Evolutionary conservation across 1,140 invertebrate species (phyloP).

Genomic region (Drosophila nigromelanica): DNA sequence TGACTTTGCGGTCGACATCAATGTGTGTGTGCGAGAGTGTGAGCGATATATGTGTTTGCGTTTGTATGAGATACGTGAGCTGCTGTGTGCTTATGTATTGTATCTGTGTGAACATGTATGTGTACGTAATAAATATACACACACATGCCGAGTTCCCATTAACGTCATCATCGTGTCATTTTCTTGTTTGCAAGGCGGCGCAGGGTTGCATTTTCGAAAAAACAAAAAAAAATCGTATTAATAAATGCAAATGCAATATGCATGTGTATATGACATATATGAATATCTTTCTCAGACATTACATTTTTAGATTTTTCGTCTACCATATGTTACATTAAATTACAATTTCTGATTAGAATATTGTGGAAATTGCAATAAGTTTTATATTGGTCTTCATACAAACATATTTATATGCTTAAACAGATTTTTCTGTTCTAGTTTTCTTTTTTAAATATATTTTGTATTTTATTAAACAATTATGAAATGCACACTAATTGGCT

Average conservation of each 20-base stretch:
- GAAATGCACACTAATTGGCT: slow-evolving; percentile 83
- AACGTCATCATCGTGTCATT: slow-evolving; percentile 83
- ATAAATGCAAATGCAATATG: slow-evolving; percentile 48
- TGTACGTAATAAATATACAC: slow-evolving; percentile 66
- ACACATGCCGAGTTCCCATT: slow-evolving; percentile 73
- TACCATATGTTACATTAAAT: slow-evolving; percentile 61
- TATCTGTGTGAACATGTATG: slow-evolving; percentile 37
- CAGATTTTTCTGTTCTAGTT: slow-evolving; percentile 13
- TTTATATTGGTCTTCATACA: background rate
- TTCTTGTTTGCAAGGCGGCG: slow-evolving; percentile 72
- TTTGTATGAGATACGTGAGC: slow-evolving; percentile 53
- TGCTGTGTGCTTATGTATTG: slow-evolving; percentile 43
- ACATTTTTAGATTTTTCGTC: slow-evolving; percentile 41
- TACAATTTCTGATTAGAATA: slow-evolving; percentile 35
- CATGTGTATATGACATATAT: slow-evolving; percentile 8
- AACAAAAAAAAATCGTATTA: slow-evolving; percentile 41
- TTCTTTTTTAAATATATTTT: slow-evolving; percentile 30
- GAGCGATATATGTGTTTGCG: slow-evolving; percentile 37
- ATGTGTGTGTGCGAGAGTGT: slow-evolving; percentile 47
- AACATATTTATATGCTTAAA: background rate
- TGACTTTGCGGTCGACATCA: slow-evolving; percentile 75
- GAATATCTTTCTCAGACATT: slow-evolving; percentile 26
- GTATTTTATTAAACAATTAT: slow-evolving; percentile 82
- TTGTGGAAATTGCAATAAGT: slow-evolving; percentile 34
- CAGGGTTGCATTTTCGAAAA: slow-evolving; percentile 78